Evolutionary conservation across 2,888 invertebrate genomes (phyloP).

Genomic region (Tanytarsus gracilentus): DNA sequence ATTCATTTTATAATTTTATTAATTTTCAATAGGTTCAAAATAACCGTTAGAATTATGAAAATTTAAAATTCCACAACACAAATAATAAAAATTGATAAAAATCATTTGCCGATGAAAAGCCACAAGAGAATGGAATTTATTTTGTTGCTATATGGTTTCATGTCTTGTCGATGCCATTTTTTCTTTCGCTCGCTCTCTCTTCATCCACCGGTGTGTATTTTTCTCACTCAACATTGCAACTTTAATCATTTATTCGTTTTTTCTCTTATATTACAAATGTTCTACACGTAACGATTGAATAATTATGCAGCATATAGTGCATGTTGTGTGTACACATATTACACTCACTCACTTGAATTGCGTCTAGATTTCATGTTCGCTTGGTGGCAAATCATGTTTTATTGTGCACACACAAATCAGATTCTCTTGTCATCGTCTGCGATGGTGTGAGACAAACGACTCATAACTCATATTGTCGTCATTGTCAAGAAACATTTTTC

Average conservation of each 20-base stretch:
- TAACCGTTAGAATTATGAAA: too few species aligned
- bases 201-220: not conserved
- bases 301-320: constrained; percentile 14
- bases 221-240: not conserved
- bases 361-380: constrained; percentile 10
- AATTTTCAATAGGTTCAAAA: too few species aligned
- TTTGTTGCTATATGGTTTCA: not conserved
- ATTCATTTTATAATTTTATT: too few species aligned
- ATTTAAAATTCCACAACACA: not conserved
- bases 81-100: not conserved
- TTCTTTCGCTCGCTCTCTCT: not conserved
- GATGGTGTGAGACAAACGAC: not conserved
- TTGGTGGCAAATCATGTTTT: too few species aligned
- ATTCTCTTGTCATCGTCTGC: too few species aligned
- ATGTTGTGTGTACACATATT: too few species aligned
- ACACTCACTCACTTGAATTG: too few species aligned
- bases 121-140: not conserved
- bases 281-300: constrained; percentile 18
- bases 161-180: not conserved
- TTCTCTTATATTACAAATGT: constrained; percentile 12
- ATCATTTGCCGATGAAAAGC: not conserved
- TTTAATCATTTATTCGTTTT: not conserved
- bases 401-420: too few species aligned
- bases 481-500: not conserved
- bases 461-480: constrained; percentile 11